Evolutionary conservation across 1,140 invertebrate genomes (phyloP).

Genomic region (Copidosoma floridanum): DNA sequence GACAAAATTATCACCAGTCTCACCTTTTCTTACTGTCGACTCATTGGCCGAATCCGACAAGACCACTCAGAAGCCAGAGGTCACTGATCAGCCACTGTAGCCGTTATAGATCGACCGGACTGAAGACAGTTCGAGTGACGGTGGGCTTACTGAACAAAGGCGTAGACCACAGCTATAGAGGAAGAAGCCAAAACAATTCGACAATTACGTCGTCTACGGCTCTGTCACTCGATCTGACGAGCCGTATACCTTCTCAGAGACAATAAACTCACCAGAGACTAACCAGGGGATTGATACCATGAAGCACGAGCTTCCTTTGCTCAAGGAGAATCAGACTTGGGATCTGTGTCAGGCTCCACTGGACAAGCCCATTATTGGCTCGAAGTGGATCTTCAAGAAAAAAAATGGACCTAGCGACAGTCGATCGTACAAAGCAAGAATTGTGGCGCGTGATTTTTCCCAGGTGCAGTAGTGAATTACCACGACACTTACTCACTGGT

Average conservation of each 20-base stretch:
- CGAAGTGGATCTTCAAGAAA: slow-evolving; percentile 16
- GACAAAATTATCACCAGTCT: too few species aligned
- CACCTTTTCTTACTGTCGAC: slow-evolving; percentile 21
- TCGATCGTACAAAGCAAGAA: too few species aligned
- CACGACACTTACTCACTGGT: too few species aligned
- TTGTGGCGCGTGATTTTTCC: too few species aligned
- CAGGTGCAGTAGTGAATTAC: too few species aligned
- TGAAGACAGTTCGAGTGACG: too few species aligned
- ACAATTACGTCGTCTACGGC: not conserved
- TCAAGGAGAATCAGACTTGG: slow-evolving; percentile 24
- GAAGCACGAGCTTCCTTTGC: not conserved
- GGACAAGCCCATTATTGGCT: not conserved
- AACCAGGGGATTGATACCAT: slow-evolving; percentile 10
- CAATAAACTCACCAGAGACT: not conserved
- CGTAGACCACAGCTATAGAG: too few species aligned
- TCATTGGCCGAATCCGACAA: not conserved
- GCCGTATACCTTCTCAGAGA: not conserved
- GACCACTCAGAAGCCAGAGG: not conserved
- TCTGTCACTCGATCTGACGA: not conserved
- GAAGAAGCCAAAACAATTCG: too few species aligned
- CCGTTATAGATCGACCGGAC: too few species aligned
- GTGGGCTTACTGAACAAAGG: too few species aligned
- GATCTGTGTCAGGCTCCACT: not conserved
- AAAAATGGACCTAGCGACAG: too few species aligned
- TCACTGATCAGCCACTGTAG: not conserved